These are phyloP conservation scores for Nysson spinosus DNA, from an alignment of 2,888 invertebrate genomes.

Conservation along the genomic window DNA sequence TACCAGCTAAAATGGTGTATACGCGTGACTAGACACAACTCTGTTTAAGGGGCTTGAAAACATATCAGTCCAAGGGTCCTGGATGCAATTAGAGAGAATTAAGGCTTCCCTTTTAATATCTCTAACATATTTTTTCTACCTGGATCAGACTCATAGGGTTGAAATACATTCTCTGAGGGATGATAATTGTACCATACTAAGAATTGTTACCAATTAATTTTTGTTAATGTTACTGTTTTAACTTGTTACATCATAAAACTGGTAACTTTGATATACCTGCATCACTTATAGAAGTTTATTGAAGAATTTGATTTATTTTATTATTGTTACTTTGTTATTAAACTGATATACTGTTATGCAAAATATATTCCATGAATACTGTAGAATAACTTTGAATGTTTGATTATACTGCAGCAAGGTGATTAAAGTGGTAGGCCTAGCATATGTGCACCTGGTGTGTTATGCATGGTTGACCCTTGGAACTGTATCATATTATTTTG, in stretches of 20 bases:
- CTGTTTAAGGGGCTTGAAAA: constrained; percentile 41
- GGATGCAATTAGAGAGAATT: constrained; percentile 68
- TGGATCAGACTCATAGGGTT: too few species aligned
- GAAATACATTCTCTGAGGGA: too few species aligned
- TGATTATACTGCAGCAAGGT: neutral
- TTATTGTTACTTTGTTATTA: neutral
- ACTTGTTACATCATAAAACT: too few species aligned
- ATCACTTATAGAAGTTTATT: too few species aligned
- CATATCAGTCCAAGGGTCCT: constrained; percentile 52
- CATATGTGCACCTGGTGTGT: constrained; percentile 68
- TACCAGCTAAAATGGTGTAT: constrained; percentile 61
- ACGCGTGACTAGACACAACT: constrained; percentile 64
- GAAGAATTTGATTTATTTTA: neutral
- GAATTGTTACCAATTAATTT: neutral
- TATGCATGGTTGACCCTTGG: constrained; percentile 68
- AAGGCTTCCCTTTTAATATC: constrained; percentile 22
- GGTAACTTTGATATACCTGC: too few species aligned
- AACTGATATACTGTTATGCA: neutral
- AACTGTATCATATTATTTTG: constrained; percentile 20
- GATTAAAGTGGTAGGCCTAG: constrained; percentile 37
- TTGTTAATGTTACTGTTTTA: too few species aligned
- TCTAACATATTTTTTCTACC: too few species aligned
- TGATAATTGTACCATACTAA: too few species aligned
- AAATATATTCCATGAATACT: neutral
- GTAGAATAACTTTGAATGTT: neutral